A percentile compares a stretch with the other conserved stretches of the same genome.
Evolutionary conservation across 2,888 invertebrate species (phyloP).

Genomic region (Dolichomitus sp.): DNA sequence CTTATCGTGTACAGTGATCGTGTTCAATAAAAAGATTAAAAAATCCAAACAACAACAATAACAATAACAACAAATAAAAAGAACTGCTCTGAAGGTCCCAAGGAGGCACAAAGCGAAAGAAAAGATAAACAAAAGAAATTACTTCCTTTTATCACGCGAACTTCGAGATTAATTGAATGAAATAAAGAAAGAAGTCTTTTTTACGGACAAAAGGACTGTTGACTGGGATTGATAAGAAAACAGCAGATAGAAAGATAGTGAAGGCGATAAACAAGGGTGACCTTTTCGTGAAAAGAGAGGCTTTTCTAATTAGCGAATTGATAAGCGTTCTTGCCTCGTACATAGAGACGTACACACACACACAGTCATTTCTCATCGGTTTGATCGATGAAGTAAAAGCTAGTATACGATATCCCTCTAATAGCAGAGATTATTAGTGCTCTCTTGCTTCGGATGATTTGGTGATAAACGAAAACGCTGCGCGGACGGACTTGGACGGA

Average conservation of each 20-base stretch:
- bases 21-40: constrained; percentile 28
- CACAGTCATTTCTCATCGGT: constrained; percentile 7
- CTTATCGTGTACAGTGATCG: constrained; percentile 16
- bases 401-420: constrained; percentile 44
- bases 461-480: constrained; percentile 57
- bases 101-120: not conserved
- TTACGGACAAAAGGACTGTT: constrained; percentile 8
- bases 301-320: constrained; percentile 44
- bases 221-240: constrained; percentile 27
- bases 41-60: constrained; percentile 7
- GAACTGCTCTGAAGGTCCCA: not conserved
- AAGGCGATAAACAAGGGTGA: not conserved
- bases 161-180: not conserved
- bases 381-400: constrained; percentile 45
- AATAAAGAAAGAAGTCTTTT: not conserved
- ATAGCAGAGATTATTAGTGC: constrained; percentile 57
- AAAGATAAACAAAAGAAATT: not conserved
- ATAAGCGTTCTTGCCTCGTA: constrained; percentile 26
- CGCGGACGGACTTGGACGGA: constrained; percentile 15
- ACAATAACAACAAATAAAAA: constrained; percentile 3
- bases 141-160: not conserved
- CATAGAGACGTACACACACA: constrained; percentile 2
- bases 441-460: constrained; percentile 55
- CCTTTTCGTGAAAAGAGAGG: constrained; percentile 24
- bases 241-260: not conserved